Evolutionary conservation across 2,797 vertebrate species (phyloP).

Genomic region (Enteromius viviparus): DNA sequence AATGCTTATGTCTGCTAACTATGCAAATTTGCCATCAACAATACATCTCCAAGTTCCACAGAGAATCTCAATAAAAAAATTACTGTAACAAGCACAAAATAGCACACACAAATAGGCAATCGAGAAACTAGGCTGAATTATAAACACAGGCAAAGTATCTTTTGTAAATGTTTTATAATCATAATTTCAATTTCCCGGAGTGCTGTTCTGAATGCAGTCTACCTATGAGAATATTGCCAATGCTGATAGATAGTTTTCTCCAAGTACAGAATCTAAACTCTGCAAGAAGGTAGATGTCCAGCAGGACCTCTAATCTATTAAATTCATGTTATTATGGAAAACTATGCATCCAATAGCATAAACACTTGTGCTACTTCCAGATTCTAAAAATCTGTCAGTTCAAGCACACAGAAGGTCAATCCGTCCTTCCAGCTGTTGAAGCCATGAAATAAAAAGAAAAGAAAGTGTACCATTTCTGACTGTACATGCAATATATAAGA

Average conservation of each 20-base stretch:
- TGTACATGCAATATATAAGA: constrained; percentile 59
- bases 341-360: neutral
- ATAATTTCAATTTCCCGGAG: neutral
- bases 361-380: constrained; percentile 44
- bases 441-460: constrained; percentile 23
- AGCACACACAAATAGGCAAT: neutral
- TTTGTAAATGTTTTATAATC: neutral
- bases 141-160: neutral
- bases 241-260: neutral
- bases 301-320: constrained; percentile 2
- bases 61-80: neutral
- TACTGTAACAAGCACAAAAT: neutral
- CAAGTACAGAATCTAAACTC: neutral
- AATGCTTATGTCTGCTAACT: no score
- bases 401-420: constrained; percentile 61
- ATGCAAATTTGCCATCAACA: neutral
- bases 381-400: constrained; percentile 64
- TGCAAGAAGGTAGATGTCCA: neutral
- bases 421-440: constrained; percentile 63
- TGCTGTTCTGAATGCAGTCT: neutral
- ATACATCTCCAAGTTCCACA: neutral
- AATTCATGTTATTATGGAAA: neutral
- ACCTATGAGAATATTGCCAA: neutral
- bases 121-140: neutral
- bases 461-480: constrained; percentile 42